A percentile compares a stretch with the other conserved stretches of the same genome.
Evolutionary conservation across 1,140 invertebrate genomes (phyloP).

Genomic region (Brachionus paranguensis): DNA sequence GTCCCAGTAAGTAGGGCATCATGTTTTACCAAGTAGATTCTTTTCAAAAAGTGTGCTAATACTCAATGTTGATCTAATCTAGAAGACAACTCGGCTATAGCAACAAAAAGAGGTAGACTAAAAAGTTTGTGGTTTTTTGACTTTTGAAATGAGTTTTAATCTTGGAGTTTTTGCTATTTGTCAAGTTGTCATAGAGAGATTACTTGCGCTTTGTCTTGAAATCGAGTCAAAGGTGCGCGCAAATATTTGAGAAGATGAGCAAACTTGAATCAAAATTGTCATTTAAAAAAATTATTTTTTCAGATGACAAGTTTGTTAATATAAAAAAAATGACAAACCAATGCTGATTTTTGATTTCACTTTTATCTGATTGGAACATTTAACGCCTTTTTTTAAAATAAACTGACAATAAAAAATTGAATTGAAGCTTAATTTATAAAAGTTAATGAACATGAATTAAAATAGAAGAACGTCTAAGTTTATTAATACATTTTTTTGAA

Average conservation of each 20-base stretch:
- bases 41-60: not conserved
- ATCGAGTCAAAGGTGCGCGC: not conserved
- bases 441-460: too few species aligned
- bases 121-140: not conserved
- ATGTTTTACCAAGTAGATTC: not conserved
- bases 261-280: not conserved
- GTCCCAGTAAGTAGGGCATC: not conserved
- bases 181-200: not conserved
- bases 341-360: too few species aligned
- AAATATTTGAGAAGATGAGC: not conserved
- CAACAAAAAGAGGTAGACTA: not conserved
- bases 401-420: too few species aligned
- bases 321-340: too few species aligned
- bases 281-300: too few species aligned
- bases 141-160: constrained; percentile 28
- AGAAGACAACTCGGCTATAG: not conserved
- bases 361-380: too few species aligned
- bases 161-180: not conserved
- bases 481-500: too few species aligned
- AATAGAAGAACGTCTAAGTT: too few species aligned
- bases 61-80: not conserved
- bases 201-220: not conserved
- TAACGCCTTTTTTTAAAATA: too few species aligned
- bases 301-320: too few species aligned
- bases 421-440: too few species aligned